phyloP scores from a whole-genome alignment of 2,113 vertebrate genomes.

The Ceyx melanurus region DNA sequence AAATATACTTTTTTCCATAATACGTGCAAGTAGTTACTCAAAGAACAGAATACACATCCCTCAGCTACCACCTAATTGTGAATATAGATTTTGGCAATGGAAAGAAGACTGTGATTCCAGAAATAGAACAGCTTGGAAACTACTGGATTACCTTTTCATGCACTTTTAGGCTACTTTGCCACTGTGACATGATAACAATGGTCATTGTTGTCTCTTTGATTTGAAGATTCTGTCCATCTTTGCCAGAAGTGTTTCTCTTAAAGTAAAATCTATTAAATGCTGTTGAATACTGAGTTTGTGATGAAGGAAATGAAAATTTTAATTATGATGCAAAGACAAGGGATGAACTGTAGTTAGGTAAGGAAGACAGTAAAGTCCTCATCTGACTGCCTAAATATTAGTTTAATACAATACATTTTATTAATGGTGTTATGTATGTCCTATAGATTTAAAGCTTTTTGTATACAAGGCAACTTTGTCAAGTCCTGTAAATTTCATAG shows the following conservation, averaged over 20 bases:
- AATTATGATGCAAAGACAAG: not conserved
- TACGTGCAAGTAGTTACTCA: not conserved
- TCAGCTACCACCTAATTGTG: not conserved
- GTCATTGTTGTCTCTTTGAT: not conserved
- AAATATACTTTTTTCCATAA: not conserved
- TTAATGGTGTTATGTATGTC: not conserved
- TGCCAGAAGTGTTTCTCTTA: not conserved
- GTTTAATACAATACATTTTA: not conserved
- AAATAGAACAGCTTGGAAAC: not conserved
- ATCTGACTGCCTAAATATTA: not conserved
- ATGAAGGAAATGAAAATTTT: not conserved
- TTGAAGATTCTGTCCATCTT: not conserved
- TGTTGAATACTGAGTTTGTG: not conserved
- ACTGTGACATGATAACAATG: not conserved
- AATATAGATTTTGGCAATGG: not conserved
- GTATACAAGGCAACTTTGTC: not conserved
- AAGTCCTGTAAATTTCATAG: not conserved
- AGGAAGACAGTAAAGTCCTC: not conserved
- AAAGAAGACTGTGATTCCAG: not conserved
- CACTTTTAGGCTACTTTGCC: not conserved
- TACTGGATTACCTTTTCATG: not conserved
- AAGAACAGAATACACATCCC: not conserved
- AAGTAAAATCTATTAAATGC: not conserved
- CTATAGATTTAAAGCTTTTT: not conserved
- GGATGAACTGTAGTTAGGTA: not conserved